Conservation (phyloP, 2,888 invertebrate genomes). For the Scaptomyza polygonia region DNA sequence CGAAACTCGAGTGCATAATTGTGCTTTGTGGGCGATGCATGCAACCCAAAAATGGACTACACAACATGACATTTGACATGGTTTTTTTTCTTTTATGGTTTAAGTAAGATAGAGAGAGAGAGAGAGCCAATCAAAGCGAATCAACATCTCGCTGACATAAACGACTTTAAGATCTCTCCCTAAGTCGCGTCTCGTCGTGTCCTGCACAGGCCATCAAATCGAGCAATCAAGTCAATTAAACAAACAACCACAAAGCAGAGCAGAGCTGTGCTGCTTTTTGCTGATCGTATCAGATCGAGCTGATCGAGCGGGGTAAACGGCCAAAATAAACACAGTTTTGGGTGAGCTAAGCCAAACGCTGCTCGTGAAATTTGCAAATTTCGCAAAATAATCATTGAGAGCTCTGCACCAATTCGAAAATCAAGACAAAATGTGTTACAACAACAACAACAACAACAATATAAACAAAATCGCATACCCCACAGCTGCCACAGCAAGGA, state of each 20-base stretch:
- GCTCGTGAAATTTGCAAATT: slow-evolving; percentile 60
- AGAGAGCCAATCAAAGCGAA: slow-evolving; percentile 37
- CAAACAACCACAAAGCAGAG: slow-evolving; percentile 57
- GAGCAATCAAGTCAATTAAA: slow-evolving; percentile 79
- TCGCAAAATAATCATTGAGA: slow-evolving; percentile 60
- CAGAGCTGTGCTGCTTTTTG: not conserved
- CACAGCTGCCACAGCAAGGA: slow-evolving; percentile 12
- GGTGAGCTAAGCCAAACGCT: not conserved
- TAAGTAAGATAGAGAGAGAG: not conserved
- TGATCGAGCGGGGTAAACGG: slow-evolving; percentile 40
- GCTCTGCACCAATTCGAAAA: slow-evolving; percentile 64
- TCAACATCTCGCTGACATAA: slow-evolving; percentile 58
- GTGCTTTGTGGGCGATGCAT: slow-evolving; percentile 48
- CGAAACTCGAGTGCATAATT: slow-evolving; percentile 62
- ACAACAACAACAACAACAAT: slow-evolving; percentile 6
- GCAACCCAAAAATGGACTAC: slow-evolving; percentile 30
- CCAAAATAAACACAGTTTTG: slow-evolving; percentile 46
- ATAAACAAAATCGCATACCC: no score
- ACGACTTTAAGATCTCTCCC: slow-evolving; percentile 29
- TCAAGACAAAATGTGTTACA: slow-evolving; percentile 53
- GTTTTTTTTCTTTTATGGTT: no score
- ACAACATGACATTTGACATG: slow-evolving; percentile 71
- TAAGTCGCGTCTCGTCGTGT: slow-evolving; percentile 49
- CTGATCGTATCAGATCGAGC: slow-evolving; percentile 38
- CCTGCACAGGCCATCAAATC: slow-evolving; percentile 62